Conservation (phyloP, 2,797 vertebrate genomes). For the Brotogeris chrysoptera region DNA sequence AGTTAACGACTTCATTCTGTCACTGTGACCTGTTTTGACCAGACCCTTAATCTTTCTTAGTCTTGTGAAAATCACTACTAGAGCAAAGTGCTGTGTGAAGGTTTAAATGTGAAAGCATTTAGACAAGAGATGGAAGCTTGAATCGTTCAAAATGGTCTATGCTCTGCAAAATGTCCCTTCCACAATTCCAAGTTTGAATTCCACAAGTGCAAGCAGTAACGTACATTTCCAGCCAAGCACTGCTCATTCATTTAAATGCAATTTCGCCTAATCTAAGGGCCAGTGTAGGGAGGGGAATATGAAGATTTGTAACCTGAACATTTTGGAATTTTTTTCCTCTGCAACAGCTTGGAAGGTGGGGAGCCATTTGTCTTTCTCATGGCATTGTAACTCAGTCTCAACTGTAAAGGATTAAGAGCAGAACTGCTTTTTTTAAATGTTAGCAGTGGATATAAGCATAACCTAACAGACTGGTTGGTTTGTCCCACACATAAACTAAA, state of each 20-base stretch:
- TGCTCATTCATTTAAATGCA: neutral
- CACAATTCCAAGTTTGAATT: neutral
- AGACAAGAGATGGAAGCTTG: neutral
- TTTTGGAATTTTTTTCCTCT: neutral
- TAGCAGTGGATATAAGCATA: neutral
- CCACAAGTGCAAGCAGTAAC: rapidly evolving
- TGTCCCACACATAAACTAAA: neutral
- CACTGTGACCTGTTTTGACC: neutral
- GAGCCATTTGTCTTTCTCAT: neutral
- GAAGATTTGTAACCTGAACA: neutral
- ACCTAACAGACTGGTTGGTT: neutral
- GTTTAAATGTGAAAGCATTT: neutral
- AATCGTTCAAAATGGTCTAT: neutral
- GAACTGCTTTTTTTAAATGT: neutral
- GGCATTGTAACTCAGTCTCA: neutral
- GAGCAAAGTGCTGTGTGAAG: neutral
- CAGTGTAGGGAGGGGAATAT: neutral
- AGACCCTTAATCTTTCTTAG: neutral
- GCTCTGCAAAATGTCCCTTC: neutral
- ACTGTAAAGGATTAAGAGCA: neutral
- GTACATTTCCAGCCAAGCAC: neutral
- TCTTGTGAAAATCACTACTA: neutral
- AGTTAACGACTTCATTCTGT: neutral
- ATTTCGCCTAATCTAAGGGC: neutral
- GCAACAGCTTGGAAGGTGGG: neutral